Evolutionary conservation across 2,888 invertebrate species (phyloP).

Genomic region (Drosophila yooni): DNA sequence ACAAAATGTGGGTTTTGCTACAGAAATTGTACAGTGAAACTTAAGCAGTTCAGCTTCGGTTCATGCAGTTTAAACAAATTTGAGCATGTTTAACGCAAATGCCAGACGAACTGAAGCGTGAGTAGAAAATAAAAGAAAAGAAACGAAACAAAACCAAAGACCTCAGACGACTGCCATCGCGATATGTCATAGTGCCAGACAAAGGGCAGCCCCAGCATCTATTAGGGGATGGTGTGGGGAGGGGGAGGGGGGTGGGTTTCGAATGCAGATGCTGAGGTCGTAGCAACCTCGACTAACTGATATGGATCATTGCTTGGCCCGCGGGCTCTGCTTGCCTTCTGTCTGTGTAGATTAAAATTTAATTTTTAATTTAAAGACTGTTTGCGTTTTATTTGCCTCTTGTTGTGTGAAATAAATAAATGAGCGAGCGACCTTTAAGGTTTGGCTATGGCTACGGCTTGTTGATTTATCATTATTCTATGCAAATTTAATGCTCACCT

Average conservation of each 20-base stretch:
- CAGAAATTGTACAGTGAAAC: background rate
- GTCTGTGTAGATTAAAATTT: constrained; percentile 81
- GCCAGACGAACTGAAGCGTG: constrained; percentile 44
- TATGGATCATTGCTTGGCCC: constrained; percentile 56
- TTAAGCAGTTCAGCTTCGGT: background rate
- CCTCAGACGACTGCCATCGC: constrained; percentile 54
- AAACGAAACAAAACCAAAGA: constrained; percentile 26
- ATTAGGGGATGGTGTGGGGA: background rate
- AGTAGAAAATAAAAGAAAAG: constrained; percentile 49
- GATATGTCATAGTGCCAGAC: constrained; percentile 70
- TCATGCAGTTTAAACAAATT: constrained; percentile 24
- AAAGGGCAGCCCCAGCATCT: constrained; percentile 41
- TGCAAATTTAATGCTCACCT: constrained; percentile 67
- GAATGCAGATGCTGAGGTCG: constrained; percentile 14
- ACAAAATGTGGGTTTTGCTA: background rate
- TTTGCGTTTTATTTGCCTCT: constrained; percentile 77
- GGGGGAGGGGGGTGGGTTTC: background rate
- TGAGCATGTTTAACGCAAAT: constrained; percentile 30
- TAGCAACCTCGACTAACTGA: constrained; percentile 40
- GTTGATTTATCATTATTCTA: constrained; percentile 75
- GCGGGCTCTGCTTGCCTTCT: constrained; percentile 11
- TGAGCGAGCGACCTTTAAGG: constrained; percentile 19
- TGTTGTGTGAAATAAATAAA: constrained; percentile 51
- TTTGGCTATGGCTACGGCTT: constrained; percentile 15
- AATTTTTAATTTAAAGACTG: constrained; percentile 84